phyloP scores from a whole-genome alignment of 2,113 vertebrate species.

The Tupaia chinensis region DNA sequence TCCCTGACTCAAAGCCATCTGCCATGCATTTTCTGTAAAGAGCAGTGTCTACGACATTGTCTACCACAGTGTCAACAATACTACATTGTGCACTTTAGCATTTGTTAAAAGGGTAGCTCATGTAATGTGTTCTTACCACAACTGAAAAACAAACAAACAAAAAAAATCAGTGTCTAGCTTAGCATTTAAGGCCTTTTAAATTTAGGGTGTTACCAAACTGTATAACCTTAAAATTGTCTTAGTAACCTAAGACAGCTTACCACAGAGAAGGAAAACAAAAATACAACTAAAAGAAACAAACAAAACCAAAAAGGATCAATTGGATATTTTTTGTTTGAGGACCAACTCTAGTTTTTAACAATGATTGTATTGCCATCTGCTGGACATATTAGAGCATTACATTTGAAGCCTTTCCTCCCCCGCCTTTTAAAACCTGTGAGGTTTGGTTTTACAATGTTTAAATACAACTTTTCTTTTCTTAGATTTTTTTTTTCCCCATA shows the following conservation, averaged over 20 bases:
- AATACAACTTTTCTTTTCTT: neutral
- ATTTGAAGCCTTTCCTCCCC: neutral
- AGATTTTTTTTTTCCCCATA: too few species aligned
- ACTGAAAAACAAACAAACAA: neutral
- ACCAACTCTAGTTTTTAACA: neutral
- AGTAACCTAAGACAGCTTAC: neutral
- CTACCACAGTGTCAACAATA: neutral
- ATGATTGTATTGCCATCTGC: constrained; percentile 82
- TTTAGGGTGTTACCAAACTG: neutral
- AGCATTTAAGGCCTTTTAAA: neutral
- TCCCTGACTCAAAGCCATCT: neutral
- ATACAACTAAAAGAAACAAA: neutral
- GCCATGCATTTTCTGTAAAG: neutral
- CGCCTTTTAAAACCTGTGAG: neutral
- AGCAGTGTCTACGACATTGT: neutral
- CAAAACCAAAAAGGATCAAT: neutral
- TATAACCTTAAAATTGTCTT: neutral
- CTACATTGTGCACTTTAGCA: neutral
- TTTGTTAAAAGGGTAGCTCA: neutral
- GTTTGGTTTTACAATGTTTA: neutral
- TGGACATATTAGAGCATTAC: constrained; percentile 50
- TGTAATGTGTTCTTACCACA: neutral
- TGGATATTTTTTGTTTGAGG: neutral
- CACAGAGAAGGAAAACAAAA: neutral
- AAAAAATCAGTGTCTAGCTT: neutral